Evolutionary conservation across 2,888 invertebrate genomes (phyloP).

Genomic region (Trichopoda pennipes): DNA sequence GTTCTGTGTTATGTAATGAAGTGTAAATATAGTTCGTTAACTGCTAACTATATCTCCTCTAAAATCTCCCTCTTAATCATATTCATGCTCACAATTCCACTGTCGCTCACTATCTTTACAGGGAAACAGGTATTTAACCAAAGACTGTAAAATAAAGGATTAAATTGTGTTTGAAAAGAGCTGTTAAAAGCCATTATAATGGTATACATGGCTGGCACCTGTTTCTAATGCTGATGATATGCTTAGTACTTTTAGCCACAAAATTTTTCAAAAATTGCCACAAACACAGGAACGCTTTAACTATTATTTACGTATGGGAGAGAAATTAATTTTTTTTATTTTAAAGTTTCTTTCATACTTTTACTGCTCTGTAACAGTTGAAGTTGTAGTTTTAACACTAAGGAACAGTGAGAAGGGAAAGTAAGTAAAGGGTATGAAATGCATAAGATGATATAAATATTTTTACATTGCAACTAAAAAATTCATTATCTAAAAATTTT

Average conservation of each 20-base stretch:
- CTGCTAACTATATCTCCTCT: background rate
- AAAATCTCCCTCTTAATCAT: no score
- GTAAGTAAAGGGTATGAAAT: no score
- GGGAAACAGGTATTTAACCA: conserved; percentile 11
- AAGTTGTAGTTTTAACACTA: conserved; percentile 12
- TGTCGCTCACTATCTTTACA: background rate
- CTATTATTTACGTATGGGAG: background rate
- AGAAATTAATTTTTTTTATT: background rate
- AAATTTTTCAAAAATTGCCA: conserved; percentile 32
- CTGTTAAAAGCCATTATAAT: conserved; percentile 60
- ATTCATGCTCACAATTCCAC: background rate
- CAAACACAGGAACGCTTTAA: background rate
- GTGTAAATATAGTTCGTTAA: background rate
- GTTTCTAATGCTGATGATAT: conserved; percentile 70
- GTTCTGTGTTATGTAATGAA: no score
- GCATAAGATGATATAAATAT: no score
- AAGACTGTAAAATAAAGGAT: conserved; percentile 56
- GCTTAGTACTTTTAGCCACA: conserved; percentile 67
- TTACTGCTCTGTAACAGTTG: background rate
- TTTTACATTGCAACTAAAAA: no score
- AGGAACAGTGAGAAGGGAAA: conserved; percentile 12
- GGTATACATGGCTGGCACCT: conserved; percentile 56
- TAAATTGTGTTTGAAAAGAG: conserved; percentile 59
- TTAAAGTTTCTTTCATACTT: background rate
- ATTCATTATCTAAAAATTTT: no score